Evolutionary conservation across 2,113 vertebrate species (phyloP), one percentile per base, ranked within the genome.

Genomic region (Speoplatyrhinus poulsoni): DNA sequence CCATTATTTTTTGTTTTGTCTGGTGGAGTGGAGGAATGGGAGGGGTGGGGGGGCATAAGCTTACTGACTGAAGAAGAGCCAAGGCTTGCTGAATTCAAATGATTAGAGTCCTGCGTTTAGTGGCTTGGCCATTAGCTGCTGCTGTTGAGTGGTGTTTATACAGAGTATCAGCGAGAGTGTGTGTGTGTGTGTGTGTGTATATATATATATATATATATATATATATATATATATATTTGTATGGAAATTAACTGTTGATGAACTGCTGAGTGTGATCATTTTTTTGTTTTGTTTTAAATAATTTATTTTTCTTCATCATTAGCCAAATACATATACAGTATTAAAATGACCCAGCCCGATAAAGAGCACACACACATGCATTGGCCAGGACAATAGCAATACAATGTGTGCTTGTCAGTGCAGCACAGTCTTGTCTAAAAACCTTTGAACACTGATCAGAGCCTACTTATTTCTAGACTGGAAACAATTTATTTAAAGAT

Each of bases 41-140:
- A 63, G 52, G 63, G 53, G 54, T 59, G 12, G 57, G 48, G 63
- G 41, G 3, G 67, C 57, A 46, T 50, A 57, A 63, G 61, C 54
- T 19, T 65, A 77, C 76, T 76, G 72, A 75, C n/a, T 70, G 57
- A 1, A 12, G 1, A 33, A 53, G 32, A 32, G 60, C 75, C 75
- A 26, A 60, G 69, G 69, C 62, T 47, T 17, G 46, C 70, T 66
- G 67, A 71, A 72, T 79, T 61, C 46, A 52, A 46, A 74, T 12
- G 26, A 50, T 57, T 59, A 46, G 57, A 55, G 53, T 12, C 15
- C 1, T 47, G 59, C 60, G 53, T 79, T 47, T 76, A 1, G 9
- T 32, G 3, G 41, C 2, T 58, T 48, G 17, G 0, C 58, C 67
- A 41, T 53, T n/a, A 13, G 16, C 26, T 57, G 15, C 9, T 60